These are phyloP conservation scores for Neolamprologus longior DNA, from an alignment of 2,113 vertebrate species.

Conservation along the genomic window DNA sequence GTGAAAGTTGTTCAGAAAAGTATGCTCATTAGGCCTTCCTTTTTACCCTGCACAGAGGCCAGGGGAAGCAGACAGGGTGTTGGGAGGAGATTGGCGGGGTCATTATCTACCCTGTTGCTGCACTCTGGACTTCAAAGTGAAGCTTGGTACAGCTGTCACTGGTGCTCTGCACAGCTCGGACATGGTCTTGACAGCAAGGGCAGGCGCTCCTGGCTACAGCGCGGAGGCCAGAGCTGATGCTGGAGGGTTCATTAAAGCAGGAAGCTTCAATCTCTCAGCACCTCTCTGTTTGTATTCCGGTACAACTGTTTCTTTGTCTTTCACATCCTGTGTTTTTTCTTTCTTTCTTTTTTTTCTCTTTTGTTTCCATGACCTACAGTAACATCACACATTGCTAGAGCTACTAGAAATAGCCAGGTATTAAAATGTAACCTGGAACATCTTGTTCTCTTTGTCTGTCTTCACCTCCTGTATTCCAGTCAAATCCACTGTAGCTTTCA, in stretches of 20 bases:
- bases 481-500: not conserved
- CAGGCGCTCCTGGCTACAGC: slow-evolving; percentile 1
- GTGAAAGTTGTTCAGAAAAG: slow-evolving; percentile 42
- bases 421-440: slow-evolving; percentile 12
- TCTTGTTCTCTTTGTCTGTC: not conserved
- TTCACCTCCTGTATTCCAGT: not conserved
- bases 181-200: slow-evolving; percentile 44
- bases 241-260: slow-evolving; percentile 37
- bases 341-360: not conserved
- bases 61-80: not conserved
- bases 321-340: not conserved
- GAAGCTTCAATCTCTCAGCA: not conserved
- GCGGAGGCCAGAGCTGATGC: not conserved
- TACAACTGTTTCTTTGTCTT: not conserved
- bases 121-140: slow-evolving; percentile 45
- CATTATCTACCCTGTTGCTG: slow-evolving; percentile 37
- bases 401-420: not conserved
- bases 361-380: not conserved
- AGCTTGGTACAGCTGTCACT: slow-evolving; percentile 27
- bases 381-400: not conserved
- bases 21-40: slow-evolving; percentile 48
- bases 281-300: not conserved
- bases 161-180: not conserved
- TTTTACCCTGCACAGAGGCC: not conserved
- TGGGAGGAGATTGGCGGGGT: slow-evolving; percentile 39